Percentiles rank a stretch among this genome's conserved stretches.
These are phyloP conservation scores for Xestia xanthographa DNA, from an alignment of 2,888 invertebrate genomes.

Conservation along the genomic window DNA sequence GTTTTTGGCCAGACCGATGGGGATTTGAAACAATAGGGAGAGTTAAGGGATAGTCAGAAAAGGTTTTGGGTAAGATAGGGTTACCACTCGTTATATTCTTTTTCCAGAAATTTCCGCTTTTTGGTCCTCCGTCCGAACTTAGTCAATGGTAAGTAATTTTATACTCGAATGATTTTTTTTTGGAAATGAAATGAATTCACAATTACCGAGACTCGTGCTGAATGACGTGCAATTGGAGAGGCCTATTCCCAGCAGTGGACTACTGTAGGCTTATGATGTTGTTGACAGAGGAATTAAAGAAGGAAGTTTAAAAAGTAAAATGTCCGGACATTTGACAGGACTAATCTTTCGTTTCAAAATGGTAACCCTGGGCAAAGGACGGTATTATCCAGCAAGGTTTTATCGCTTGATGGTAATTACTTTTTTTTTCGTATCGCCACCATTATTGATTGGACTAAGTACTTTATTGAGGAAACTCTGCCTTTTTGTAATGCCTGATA, in stretches of 20 bases:
- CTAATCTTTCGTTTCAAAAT: too few species aligned
- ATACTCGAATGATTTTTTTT: too few species aligned
- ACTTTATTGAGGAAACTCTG: slow-evolving; percentile 54
- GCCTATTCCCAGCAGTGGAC: neutral
- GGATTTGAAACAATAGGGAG: slow-evolving; percentile 61
- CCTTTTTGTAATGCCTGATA: slow-evolving; percentile 15
- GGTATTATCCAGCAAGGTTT: slow-evolving; percentile 54
- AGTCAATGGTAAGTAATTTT: too few species aligned
- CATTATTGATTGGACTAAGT: slow-evolving; percentile 60
- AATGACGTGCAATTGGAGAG: neutral
- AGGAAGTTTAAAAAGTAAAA: neutral
- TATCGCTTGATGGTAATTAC: slow-evolving; percentile 64
- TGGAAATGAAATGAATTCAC: neutral
- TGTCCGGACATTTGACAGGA: neutral
- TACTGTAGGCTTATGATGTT: neutral
- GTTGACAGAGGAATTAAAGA: neutral
- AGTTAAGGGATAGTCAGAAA: slow-evolving; percentile 18
- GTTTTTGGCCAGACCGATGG: slow-evolving; percentile 62
- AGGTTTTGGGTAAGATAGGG: slow-evolving; percentile 38
- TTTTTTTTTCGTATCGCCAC: slow-evolving; percentile 40
- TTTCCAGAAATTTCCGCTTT: neutral
- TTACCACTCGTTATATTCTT: neutral
- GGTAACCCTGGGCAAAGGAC: slow-evolving; percentile 16
- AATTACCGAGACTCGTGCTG: neutral
- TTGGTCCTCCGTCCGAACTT: neutral